Conservation (phyloP, 2,888 invertebrate species). For the Helleia helle region DNA sequence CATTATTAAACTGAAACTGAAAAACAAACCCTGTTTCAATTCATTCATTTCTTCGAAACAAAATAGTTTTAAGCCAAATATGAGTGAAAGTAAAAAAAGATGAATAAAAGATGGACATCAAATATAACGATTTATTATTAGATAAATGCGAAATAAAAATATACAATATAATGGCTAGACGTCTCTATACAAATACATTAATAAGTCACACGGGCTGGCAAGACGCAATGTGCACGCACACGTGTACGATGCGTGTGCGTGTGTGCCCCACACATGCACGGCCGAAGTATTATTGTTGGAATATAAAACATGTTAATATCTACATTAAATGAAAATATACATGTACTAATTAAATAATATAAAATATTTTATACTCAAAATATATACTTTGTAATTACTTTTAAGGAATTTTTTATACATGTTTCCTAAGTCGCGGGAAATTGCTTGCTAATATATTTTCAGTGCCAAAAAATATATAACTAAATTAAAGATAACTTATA, state of each 20-base stretch:
- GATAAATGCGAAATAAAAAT: constrained; percentile 66
- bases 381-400: too few species aligned
- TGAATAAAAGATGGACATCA: neutral
- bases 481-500: too few species aligned
- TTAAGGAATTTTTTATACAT: too few species aligned
- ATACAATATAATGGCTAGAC: constrained; percentile 58
- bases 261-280: neutral
- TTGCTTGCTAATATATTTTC: too few species aligned
- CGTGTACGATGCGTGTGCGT: too few species aligned
- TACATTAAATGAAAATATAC: neutral
- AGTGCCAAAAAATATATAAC: too few species aligned
- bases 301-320: neutral
- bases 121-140: constrained; percentile 55
- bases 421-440: too few species aligned
- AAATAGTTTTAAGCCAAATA: too few species aligned
- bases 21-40: neutral
- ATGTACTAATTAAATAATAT: neutral
- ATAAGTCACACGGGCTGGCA: constrained; percentile 14
- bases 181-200: constrained; percentile 40
- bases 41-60: neutral
- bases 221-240: too few species aligned
- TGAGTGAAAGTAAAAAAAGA: too few species aligned
- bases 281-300: neutral
- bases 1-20: neutral
- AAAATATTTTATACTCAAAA: too few species aligned